Evolutionary conservation across 2,888 invertebrate species (phyloP), one percentile per base, ranked within the genome.

Genomic region (Agonopterix alstromeriana): DNA sequence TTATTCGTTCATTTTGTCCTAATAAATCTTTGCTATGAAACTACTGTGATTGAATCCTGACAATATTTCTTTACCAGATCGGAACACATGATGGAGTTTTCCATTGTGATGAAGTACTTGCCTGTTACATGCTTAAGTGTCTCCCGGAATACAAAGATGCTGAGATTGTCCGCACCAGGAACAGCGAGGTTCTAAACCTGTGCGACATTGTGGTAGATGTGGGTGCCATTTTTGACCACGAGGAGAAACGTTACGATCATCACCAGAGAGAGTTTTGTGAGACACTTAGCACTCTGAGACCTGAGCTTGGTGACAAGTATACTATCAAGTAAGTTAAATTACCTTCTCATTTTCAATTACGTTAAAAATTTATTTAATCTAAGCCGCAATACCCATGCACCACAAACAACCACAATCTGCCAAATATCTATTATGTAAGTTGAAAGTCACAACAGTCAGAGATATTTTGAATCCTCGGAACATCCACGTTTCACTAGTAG

Each of bases 131-230:
- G 94, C 89, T 99, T 11, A 94, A 94, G 70, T 89, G 91, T 46
- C 79, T 98, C 3, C 95, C 97, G 0, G 90, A 93, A 59, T 98
- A 94, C 76, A 90, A 92, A 64, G 90, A 96, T 80, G 95, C 98
- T 0, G 90, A 91, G 57, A 95, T 99, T 51, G 77, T 97, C 7
- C 90, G 96, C 59, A 91, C 91, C 0, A 87, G 94, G 43, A 90
- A 93, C 57, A 55, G 60, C 12, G 66, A 87, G 61, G 90, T 91
- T 57, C 87, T 99, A 48, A 91, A 93, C 0, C 90, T 91, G 1
- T 98, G 98, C 82, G 97, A 98, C 70, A 93, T 99, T 57, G 97
- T 99, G 0, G 94, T 99, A 0, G 99, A 99, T 85, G 98, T 99
- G 3, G 99, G 99, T 2, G 94, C 93, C 0, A 91, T 91, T 10